phyloP scores from a whole-genome alignment of 92 coral and sea anemone species.

The Zoanthus sansibaricus region DNA sequence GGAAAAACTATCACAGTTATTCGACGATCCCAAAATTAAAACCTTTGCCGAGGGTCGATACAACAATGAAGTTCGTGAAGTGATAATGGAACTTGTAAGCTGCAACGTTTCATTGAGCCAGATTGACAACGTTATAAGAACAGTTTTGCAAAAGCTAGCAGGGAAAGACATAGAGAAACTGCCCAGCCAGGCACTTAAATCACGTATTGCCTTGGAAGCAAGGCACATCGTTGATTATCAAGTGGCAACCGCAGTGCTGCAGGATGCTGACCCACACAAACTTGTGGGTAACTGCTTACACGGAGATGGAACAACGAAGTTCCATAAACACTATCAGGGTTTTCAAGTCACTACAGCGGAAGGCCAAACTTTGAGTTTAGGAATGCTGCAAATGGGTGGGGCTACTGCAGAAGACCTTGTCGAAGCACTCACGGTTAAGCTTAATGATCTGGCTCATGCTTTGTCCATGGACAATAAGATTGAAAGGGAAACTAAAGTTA shows the following conservation, averaged over 20 bases:
- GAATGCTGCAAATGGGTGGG: conserved; percentile 7
- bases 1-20: not conserved
- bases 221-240: too few species aligned
- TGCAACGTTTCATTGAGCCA: not conserved
- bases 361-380: conserved; percentile 8
- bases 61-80: not conserved
- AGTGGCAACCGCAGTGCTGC: too few species aligned
- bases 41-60: not conserved
- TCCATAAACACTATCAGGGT: not conserved
- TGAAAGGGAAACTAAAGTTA: not conserved
- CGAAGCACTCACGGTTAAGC: not conserved
- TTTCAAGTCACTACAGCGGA: not conserved
- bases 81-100: not conserved
- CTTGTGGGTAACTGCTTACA: conserved; percentile 9
- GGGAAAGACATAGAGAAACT: not conserved
- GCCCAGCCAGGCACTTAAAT: conserved; percentile 1
- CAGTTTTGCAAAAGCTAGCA: not conserved
- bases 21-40: not conserved
- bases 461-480: not conserved
- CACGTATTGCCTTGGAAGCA: not conserved
- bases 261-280: too few species aligned
- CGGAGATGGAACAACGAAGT: conserved; percentile 8
- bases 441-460: not conserved
- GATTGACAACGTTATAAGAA: not conserved
- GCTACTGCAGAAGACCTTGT: conserved; percentile 9